Conservation (phyloP, 2,888 invertebrate genomes). For the Hydriomena furcata region DNA sequence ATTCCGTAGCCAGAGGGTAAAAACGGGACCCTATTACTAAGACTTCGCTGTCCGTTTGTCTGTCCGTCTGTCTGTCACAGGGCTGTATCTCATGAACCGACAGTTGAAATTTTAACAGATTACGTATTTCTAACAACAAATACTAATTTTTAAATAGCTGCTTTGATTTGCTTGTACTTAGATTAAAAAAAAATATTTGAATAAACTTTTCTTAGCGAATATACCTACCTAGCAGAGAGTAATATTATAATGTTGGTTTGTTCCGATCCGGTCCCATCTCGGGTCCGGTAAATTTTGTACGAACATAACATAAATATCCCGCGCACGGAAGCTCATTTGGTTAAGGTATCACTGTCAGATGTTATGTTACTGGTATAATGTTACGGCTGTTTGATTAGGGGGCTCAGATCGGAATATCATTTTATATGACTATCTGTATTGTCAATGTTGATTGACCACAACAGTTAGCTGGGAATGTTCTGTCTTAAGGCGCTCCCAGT, state of each 20-base stretch:
- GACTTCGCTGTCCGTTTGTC: too few relatives aligned
- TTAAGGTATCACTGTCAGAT: constrained; percentile 34
- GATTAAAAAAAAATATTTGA: too few relatives aligned
- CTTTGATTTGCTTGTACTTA: too few relatives aligned
- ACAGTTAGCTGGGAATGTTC: neutral
- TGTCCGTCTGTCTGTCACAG: too few relatives aligned
- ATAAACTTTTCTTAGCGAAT: too few relatives aligned
- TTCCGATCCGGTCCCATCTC: constrained; percentile 15
- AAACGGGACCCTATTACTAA: too few relatives aligned
- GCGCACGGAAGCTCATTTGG: constrained; percentile 39
- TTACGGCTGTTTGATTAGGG: constrained; percentile 35
- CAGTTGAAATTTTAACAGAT: too few relatives aligned
- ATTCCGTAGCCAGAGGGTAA: too few relatives aligned
- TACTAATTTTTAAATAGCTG: too few relatives aligned
- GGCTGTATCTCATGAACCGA: too few relatives aligned
- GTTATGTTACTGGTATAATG: constrained; percentile 34
- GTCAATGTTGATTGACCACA: constrained; percentile 4
- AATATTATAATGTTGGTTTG: constrained; percentile 11
- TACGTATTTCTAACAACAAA: too few relatives aligned
- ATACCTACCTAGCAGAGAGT: neutral
- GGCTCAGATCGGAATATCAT: constrained; percentile 13
- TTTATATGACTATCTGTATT: constrained; percentile 13
- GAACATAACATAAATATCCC: constrained; percentile 36
- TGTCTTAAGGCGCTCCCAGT: too few relatives aligned
- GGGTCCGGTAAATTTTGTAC: constrained; percentile 22